Base-by-base conservation (phyloP, 2,797 vertebrate species). In the Otus scops region DNA sequence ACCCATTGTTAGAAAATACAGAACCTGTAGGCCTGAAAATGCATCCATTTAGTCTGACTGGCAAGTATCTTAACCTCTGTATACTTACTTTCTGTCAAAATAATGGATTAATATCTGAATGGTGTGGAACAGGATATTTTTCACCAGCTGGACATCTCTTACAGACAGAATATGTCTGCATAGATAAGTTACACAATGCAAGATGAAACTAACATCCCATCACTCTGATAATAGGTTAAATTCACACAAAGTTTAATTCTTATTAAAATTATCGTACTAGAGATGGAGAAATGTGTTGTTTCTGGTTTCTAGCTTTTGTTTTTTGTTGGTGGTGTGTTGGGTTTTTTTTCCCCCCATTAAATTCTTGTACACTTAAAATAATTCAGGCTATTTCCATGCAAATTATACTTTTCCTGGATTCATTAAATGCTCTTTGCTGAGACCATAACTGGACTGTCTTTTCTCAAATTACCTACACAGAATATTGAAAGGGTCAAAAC, bases 401-500 rank as follows among this genome's bases (percentile, higher is more conserved):
- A 97, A 98, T 98, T 97, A 95, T 82, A 59, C 67, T 96, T 94
- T 91, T 92, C 48, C 76, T 93, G 80, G 57, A 91, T 97, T 98
- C 95, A 98, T 97, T 98, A 97, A 97, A 95, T 82, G 85, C 36
- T 97, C 94, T 97, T 97, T 97, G 59, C 87, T 92, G 81, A 97
- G 74, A 79, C 71, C 39, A 23, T 96, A 96, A 92, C 89, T 93
- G 69, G 70, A 86, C 65, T 95, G 79, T 81, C 73, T 94, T 88
- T 64, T 96, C 53, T 97, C 69, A 88, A 96, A 91, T 95, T 97
- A 90, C 85, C 82, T 97, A 47, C 73, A 63, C 88, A 89, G 94
- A 96, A 96, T 97, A 95, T 57, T 93, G 94, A 93, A 97, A 96
- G 96, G 93, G 96, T 97, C 97, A 97, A 95, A 97, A 85, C 32